A percentile compares a stretch with the other conserved stretches of the same genome.
Evolutionary conservation across 2,113 vertebrate genomes (phyloP).

Genomic region (Peromyscus maniculatus): DNA sequence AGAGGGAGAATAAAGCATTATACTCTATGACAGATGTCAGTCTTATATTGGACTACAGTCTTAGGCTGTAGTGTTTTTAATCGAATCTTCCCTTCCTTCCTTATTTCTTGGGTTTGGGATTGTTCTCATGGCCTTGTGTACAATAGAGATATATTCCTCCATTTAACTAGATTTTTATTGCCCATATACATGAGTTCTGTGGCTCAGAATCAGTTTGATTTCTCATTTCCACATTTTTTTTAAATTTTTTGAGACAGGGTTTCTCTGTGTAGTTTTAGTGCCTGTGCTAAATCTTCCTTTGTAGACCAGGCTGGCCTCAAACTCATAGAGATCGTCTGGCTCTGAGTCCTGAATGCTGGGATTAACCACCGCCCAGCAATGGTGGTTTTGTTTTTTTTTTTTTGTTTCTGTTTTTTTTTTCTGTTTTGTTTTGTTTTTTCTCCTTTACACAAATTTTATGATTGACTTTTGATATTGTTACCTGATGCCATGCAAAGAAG

Average conservation of each 20-base stretch:
- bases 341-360: too few relatives aligned
- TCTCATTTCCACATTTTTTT: not conserved
- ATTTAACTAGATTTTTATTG: not conserved
- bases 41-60: not conserved
- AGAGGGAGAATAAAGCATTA: not conserved
- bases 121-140: not conserved
- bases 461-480: not conserved
- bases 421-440: too few relatives aligned
- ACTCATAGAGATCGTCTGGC: too few relatives aligned
- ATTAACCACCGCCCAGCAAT: too few relatives aligned
- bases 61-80: not conserved
- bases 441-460: too few relatives aligned
- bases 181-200: not conserved
- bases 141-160: not conserved
- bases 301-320: too few relatives aligned
- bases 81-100: not conserved
- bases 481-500: not conserved
- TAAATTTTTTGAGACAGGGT: too few relatives aligned
- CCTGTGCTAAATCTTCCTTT: too few relatives aligned
- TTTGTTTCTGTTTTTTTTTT: too few relatives aligned
- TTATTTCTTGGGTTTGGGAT: not conserved
- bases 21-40: not conserved
- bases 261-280: too few relatives aligned
- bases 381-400: too few relatives aligned
- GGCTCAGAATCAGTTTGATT: not conserved